These are phyloP conservation scores for Drosophila pallidifrons DNA, from an alignment of 1,140 invertebrate species.

Conservation along the genomic window DNA sequence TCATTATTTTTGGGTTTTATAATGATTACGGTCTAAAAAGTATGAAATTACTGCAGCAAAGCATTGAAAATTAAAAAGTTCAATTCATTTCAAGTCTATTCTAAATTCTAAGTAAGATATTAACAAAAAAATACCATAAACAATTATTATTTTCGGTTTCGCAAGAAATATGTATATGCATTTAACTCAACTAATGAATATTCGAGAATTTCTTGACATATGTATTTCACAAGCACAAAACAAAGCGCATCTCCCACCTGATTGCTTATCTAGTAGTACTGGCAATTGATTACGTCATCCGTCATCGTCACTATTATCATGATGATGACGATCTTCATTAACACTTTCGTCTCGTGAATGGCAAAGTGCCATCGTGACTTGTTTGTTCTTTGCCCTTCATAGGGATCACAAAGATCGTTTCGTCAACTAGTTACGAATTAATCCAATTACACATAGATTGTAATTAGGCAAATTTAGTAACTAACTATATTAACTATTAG, in stretches of 20 bases:
- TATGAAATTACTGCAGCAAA: too few species aligned
- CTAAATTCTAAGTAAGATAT: too few species aligned
- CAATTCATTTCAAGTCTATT: too few species aligned
- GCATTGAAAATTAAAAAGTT: too few species aligned
- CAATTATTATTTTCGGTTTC: too few species aligned
- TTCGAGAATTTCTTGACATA: constrained; percentile 51
- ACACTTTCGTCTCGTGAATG: constrained; percentile 29
- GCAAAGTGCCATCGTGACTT: constrained; percentile 39
- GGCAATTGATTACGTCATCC: constrained; percentile 44
- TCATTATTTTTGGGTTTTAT: too few species aligned
- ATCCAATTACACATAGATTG: background rate
- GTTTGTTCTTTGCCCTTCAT: constrained; percentile 13
- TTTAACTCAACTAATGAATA: constrained; percentile 18
- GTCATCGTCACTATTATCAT: constrained; percentile 18
- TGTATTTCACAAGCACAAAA: constrained; percentile 30
- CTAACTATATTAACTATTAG: background rate
- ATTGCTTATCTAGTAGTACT: constrained; percentile 15
- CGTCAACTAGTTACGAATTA: background rate
- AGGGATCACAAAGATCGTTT: background rate
- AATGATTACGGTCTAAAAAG: too few species aligned
- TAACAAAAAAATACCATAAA: too few species aligned
- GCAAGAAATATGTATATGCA: too few species aligned
- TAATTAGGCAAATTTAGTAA: background rate
- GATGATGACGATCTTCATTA: constrained; percentile 10
- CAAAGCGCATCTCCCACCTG: background rate